Evolutionary conservation across 2,797 vertebrate genomes (phyloP), one percentile per base, ranked within the genome.

Genomic region (Cossypha dichroa): DNA sequence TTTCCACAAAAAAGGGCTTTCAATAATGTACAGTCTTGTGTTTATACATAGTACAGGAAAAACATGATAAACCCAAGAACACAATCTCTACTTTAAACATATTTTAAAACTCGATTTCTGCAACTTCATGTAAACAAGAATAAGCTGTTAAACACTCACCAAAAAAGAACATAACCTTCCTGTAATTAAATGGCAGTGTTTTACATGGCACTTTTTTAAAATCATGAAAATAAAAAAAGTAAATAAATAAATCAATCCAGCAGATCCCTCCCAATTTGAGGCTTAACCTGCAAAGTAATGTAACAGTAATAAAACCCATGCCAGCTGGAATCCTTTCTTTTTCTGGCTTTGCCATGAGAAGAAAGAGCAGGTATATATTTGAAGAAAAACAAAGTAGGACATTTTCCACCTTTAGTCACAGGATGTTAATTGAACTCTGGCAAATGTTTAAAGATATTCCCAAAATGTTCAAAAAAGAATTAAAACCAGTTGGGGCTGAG

Each of bases 371-470:
- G 97, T 97, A 97, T 79, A 86, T 6, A 75, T 94, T 88, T 21
- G 86, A 91, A 92, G 74, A 51, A 94, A 97, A 97, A 98, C 97
- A 98, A 97, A 97, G 97, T 96, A 97, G 97, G 98, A 98, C 97
- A 98, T 98, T 98, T 98, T 98, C 98, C 98, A 98, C 98, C 98
- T 98, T 98, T 49, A 97, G 98, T 98, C 97, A 97, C 95, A 97
- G 98, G 98, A 99, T 98, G 97, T 98, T 98, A 98, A 99, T 97
- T 98, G 98, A 98, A 98, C 97, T 98, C 98, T 99, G 98, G 98
- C 98, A 98, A 98, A 98, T 97, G 98, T 99, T 99, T 97, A 98
- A 99, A 98, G 98, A 97, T 97, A 94, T 88, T 97, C 92, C 84
- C 90, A 95, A 90, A 98, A 97, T 92, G 98, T 97, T 98, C 97